A percentile compares a stretch with the other conserved stretches of the same genome.
Evolutionary conservation across 2,797 vertebrate species (phyloP).

Genomic region (Hippoglossus hippoglossus): DNA sequence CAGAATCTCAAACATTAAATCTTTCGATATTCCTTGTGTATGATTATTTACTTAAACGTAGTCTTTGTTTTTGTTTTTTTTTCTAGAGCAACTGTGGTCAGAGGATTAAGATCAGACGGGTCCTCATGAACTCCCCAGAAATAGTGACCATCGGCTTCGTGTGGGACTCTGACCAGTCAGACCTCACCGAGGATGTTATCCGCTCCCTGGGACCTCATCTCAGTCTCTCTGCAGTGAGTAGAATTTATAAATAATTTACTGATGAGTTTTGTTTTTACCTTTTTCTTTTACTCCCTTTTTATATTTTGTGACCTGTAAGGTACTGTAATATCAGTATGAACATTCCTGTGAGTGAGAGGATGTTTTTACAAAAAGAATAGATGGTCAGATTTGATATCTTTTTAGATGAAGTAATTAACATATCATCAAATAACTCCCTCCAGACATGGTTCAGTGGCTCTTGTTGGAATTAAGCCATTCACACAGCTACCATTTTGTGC

Average conservation of each 20-base stretch:
- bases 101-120: conserved; percentile 93
- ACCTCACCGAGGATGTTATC: conserved; percentile 93
- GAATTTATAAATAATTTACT: not conserved
- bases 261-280: not conserved
- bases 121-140: conserved; percentile 98
- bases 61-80: conserved; percentile 12
- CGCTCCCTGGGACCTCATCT: conserved; percentile 91
- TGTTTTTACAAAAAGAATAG: not conserved
- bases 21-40: not conserved
- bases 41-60: conserved; percentile 10
- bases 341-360: not conserved
- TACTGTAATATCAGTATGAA: not conserved
- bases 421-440: not conserved
- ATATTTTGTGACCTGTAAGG: not conserved
- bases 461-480: conserved; percentile 15
- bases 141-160: conserved; percentile 98
- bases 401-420: conserved; percentile 3
- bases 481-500: conserved; percentile 30
- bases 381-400: not conserved
- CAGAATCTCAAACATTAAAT: not conserved
- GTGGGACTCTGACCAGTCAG: conserved; percentile 98
- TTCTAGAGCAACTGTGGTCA: conserved; percentile 96
- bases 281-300: not conserved
- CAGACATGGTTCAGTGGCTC: conserved; percentile 1
- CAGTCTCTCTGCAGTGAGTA: conserved; percentile 91